Evolutionary conservation across 2,797 vertebrate species (phyloP).

Genomic region (Enoplosus armatus): DNA sequence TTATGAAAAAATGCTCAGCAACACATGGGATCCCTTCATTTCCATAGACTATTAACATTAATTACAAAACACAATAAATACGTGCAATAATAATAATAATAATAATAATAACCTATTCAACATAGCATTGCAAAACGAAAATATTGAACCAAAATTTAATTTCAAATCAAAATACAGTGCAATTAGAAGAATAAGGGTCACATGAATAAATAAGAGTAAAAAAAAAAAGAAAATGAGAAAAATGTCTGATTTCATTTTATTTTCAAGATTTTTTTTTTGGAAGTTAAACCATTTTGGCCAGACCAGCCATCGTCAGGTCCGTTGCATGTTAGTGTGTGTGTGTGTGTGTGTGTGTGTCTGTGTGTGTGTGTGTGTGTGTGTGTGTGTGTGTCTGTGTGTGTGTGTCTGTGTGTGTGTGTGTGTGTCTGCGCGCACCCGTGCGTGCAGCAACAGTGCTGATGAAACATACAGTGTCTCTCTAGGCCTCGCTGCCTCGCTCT

Average conservation of each 20-base stretch:
- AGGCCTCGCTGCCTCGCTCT: conserved; percentile 60
- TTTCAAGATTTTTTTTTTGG: conserved; percentile 3
- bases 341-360: conserved; percentile 40
- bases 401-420: conserved; percentile 22
- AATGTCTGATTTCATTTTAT: conserved; percentile 32
- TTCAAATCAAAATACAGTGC: conserved; percentile 62
- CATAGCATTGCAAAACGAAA: conserved; percentile 40
- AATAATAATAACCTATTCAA: conserved; percentile 46
- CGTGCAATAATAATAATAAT: conserved; percentile 71
- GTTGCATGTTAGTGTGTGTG: conserved; percentile 19
- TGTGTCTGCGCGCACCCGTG: conserved; percentile 51
- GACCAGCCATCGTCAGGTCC: conserved; percentile 22
- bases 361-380: conserved; percentile 30
- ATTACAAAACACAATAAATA: conserved; percentile 78
- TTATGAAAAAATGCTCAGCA: conserved; percentile 68
- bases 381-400: conserved; percentile 26
- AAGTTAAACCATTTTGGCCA: conserved; percentile 39
- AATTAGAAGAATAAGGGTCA: conserved; percentile 41
- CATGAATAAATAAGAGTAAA: conserved; percentile 43
- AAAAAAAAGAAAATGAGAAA: conserved; percentile 33
- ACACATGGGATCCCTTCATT: conserved; percentile 72
- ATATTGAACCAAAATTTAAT: conserved; percentile 39
- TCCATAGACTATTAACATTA: conserved; percentile 74
- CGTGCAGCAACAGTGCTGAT: conserved; percentile 52
- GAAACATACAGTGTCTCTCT: conserved; percentile 55